Conservation (phyloP, 1,140 invertebrate genomes). For the Ptiloglossa arizonensis region DNA sequence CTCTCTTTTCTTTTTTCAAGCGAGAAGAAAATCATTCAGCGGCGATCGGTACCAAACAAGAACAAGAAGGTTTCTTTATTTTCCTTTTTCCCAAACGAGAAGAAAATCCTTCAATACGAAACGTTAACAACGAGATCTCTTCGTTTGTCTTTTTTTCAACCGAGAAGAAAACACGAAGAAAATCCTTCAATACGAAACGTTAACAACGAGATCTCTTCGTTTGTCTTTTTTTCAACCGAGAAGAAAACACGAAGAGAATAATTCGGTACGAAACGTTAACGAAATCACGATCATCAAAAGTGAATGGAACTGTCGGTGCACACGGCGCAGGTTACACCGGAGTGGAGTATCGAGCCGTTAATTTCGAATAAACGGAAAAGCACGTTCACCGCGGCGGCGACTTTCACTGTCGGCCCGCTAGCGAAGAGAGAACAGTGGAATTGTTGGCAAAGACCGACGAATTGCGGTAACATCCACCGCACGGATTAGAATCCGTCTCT, state of each 20-base stretch:
- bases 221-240: too few relatives aligned
- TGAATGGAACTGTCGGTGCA: slow-evolving; percentile 37
- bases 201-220: too few relatives aligned
- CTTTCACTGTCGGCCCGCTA: slow-evolving; percentile 72
- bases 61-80: too few relatives aligned
- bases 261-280: slow-evolving; percentile 3
- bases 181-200: neutral
- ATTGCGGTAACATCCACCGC: slow-evolving; percentile 26
- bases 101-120: too few relatives aligned
- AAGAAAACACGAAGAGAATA: too few relatives aligned
- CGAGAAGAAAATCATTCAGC: too few relatives aligned
- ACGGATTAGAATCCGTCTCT: neutral
- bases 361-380: slow-evolving; percentile 70
- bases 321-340: slow-evolving; percentile 39
- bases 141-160: too few relatives aligned
- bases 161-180: too few relatives aligned
- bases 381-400: slow-evolving; percentile 69
- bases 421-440: slow-evolving; percentile 71
- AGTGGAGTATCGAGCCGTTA: slow-evolving; percentile 61
- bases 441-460: slow-evolving; percentile 40
- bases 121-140: too few relatives aligned
- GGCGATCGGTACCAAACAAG: too few relatives aligned
- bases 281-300: slow-evolving; percentile 29
- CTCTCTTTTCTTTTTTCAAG: too few relatives aligned
- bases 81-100: too few relatives aligned